Percentiles rank a stretch among this genome's conserved stretches.
These are phyloP conservation scores for Chrysogorgia sp. DNA, from an alignment of 92 coral and sea anemone genomes.

Conservation along the genomic window DNA sequence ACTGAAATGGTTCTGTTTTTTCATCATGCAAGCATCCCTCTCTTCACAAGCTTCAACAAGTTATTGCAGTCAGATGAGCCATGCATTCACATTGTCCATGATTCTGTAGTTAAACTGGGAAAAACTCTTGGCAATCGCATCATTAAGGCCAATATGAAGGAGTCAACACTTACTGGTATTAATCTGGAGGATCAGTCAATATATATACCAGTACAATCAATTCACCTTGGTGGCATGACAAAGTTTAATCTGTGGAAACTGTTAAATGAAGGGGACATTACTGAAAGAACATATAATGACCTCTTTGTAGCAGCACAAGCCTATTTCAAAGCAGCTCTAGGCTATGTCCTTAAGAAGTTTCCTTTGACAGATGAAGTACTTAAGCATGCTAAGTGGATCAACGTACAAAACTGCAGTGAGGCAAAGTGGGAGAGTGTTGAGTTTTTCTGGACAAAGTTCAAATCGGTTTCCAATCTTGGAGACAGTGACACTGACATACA, in stretches of 20 bases:
- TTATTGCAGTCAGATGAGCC: constrained; percentile 46
- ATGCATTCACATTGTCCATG: constrained; percentile 42
- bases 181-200: constrained; percentile 37
- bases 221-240: constrained; percentile 38
- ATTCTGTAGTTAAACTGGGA: constrained; percentile 30
- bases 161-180: constrained; percentile 15
- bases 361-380: constrained; percentile 58
- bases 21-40: constrained; percentile 41
- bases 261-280: constrained; percentile 45
- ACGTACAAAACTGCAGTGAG: constrained; percentile 23
- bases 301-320: constrained; percentile 41
- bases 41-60: constrained; percentile 48
- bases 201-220: constrained; percentile 14
- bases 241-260: constrained; percentile 36
- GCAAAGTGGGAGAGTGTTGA: constrained; percentile 53
- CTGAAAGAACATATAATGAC: background rate
- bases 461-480: background rate
- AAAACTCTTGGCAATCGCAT: constrained; percentile 40
- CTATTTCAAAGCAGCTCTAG: constrained; percentile 54
- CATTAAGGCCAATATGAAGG: constrained; percentile 21
- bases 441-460: constrained; percentile 45
- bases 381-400: constrained; percentile 47
- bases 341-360: constrained; percentile 56
- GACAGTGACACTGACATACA: constrained; percentile 38
- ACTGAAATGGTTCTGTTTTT: constrained; percentile 37